Conservation (phyloP, 2,888 invertebrate genomes). For the Latrodectus hesperus region DNA sequence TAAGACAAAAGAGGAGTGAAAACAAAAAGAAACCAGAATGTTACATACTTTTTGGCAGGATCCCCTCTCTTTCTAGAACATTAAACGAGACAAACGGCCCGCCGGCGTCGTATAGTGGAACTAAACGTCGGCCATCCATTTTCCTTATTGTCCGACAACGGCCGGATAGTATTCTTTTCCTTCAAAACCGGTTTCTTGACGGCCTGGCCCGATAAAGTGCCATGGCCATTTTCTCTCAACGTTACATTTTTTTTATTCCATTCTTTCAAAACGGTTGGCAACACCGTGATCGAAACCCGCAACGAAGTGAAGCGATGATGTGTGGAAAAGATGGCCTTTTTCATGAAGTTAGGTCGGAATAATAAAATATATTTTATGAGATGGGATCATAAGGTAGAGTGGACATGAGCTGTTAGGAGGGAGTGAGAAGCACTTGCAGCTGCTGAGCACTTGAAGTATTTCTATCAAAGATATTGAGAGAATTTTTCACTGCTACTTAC, state of each 20-base stretch:
- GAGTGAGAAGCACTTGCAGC: too few relatives aligned
- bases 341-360: constrained; percentile 14
- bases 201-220: neutral
- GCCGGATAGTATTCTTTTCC: constrained; percentile 30
- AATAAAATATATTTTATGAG: constrained; percentile 43
- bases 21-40: neutral
- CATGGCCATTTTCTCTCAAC: neutral
- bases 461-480: too few relatives aligned
- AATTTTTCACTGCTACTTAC: too few relatives aligned
- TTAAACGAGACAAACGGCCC: constrained; percentile 43
- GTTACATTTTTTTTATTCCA: neutral
- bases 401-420: too few relatives aligned
- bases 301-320: too few relatives aligned
- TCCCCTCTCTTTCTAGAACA: constrained; percentile 35
- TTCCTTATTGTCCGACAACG: constrained; percentile 44
- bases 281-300: too few relatives aligned
- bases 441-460: too few relatives aligned
- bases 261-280: too few relatives aligned
- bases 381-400: too few relatives aligned
- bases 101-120: constrained; percentile 24
- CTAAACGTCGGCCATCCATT: constrained; percentile 42
- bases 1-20: neutral
- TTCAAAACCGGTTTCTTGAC: neutral
- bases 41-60: neutral
- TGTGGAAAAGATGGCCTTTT: too few relatives aligned